Conservation (phyloP, 2,113 vertebrate genomes). For the Mus spicilegus region DNA sequence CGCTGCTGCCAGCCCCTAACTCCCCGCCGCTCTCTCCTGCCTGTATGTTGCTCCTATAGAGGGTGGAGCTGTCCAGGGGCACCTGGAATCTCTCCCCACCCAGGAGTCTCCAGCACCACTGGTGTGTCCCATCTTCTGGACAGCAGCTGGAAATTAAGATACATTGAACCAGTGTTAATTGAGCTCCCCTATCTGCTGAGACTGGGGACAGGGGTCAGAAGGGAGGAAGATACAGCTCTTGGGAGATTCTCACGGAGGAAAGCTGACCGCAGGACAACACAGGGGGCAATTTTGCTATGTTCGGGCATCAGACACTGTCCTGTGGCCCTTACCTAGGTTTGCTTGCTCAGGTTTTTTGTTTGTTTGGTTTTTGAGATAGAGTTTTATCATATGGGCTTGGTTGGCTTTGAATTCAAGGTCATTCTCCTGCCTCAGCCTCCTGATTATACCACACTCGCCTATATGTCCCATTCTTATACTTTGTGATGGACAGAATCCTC, state of each 20-base stretch:
- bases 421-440: neutral
- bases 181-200: neutral
- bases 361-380: neutral
- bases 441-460: neutral
- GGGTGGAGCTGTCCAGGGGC: neutral
- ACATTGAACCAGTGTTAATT: fast-evolving
- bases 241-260: neutral
- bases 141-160: neutral
- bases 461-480: neutral
- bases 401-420: neutral
- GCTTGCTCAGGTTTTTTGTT: neutral
- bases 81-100: neutral
- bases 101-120: fast-evolving
- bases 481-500: neutral
- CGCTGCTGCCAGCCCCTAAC: neutral
- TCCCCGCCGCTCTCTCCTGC: neutral
- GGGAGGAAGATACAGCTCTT: neutral
- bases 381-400: too few species aligned
- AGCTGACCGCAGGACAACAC: fast-evolving
- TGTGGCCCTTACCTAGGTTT: neutral
- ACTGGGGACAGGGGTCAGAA: neutral
- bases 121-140: neutral
- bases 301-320: neutral
- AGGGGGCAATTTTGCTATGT: neutral
- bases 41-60: neutral